A percentile compares a stretch with the other conserved stretches of the same genome.
Conservation (phyloP, 2,113 vertebrate genomes). For the Callipepla squamata region DNA sequence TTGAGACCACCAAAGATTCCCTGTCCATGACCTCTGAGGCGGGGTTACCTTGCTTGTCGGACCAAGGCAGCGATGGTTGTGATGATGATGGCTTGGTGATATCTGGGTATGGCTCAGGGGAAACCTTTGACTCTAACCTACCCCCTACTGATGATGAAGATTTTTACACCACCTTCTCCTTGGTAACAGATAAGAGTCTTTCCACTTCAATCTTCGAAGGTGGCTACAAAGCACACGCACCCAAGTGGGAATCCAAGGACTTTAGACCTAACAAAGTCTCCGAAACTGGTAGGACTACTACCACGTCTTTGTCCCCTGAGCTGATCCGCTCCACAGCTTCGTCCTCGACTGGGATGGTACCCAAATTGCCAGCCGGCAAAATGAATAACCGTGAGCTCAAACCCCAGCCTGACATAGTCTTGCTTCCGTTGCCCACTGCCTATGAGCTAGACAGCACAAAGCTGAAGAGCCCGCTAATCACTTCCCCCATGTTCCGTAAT, state of each 20-base stretch:
- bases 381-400: slow-evolving; percentile 97
- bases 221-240: slow-evolving; percentile 97
- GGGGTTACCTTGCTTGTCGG: slow-evolving; percentile 99
- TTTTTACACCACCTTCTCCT: slow-evolving; percentile 99
- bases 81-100: slow-evolving; percentile 99
- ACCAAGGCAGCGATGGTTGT: slow-evolving; percentile 99
- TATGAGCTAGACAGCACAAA: slow-evolving; percentile 99
- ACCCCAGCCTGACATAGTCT: slow-evolving; percentile 96
- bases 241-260: slow-evolving; percentile 99
- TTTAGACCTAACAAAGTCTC: slow-evolving; percentile 98
- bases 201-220: slow-evolving; percentile 98
- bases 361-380: slow-evolving; percentile 96
- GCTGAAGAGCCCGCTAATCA: slow-evolving; percentile 98
- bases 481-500: slow-evolving; percentile 99
- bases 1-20: slow-evolving; percentile 99
- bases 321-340: slow-evolving; percentile 97
- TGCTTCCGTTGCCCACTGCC: slow-evolving; percentile 99
- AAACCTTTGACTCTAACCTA: slow-evolving; percentile 99
- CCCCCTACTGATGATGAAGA: slow-evolving; percentile 99
- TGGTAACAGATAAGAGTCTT: slow-evolving; percentile 99
- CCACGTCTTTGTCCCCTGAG: slow-evolving; percentile 93
- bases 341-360: slow-evolving; percentile 91
- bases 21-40: slow-evolving; percentile 99
- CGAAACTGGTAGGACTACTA: slow-evolving; percentile 96
- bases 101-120: slow-evolving; percentile 99